phyloP scores from a whole-genome alignment of 2,888 invertebrate genomes.

The Lasioglossum figueresi region DNA sequence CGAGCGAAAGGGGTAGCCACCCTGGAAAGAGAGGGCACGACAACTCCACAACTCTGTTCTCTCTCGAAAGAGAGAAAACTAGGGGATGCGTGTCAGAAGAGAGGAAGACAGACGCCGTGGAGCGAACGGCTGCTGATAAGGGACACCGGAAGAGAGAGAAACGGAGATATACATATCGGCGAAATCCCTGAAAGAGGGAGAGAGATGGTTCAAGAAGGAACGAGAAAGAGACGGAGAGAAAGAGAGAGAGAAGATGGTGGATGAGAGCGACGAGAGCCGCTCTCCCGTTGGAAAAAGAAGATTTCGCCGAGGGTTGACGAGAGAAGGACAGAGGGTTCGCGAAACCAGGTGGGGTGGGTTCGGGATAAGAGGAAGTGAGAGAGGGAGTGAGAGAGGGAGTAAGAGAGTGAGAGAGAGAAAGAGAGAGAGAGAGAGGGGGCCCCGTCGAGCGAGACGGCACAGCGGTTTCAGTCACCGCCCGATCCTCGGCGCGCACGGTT shows the following conservation, averaged over 20 bases:
- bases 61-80: background rate
- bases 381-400: conserved; percentile 53
- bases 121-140: conserved; percentile 36
- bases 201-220: conserved; percentile 10
- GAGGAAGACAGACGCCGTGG: conserved; percentile 24
- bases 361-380: conserved; percentile 34
- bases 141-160: conserved; percentile 26
- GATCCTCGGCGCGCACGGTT: conserved; percentile 82
- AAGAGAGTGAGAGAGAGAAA: conserved; percentile 45
- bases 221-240: background rate
- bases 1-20: conserved; percentile 3
- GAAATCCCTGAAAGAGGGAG: background rate
- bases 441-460: conserved; percentile 63
- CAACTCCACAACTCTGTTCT: background rate
- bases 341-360: conserved; percentile 27
- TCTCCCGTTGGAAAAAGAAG: conserved; percentile 40
- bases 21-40: background rate
- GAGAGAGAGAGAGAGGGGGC: conserved; percentile 57
- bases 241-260: conserved; percentile 27
- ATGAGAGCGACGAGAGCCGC: conserved; percentile 31
- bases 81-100: background rate
- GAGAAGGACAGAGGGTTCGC: conserved; percentile 35
- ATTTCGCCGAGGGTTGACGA: conserved; percentile 22
- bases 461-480: conserved; percentile 82
- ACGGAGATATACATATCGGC: conserved; percentile 16